Base-by-base conservation (phyloP, 1,140 invertebrate genomes). In the Euwallacea similis region DNA sequence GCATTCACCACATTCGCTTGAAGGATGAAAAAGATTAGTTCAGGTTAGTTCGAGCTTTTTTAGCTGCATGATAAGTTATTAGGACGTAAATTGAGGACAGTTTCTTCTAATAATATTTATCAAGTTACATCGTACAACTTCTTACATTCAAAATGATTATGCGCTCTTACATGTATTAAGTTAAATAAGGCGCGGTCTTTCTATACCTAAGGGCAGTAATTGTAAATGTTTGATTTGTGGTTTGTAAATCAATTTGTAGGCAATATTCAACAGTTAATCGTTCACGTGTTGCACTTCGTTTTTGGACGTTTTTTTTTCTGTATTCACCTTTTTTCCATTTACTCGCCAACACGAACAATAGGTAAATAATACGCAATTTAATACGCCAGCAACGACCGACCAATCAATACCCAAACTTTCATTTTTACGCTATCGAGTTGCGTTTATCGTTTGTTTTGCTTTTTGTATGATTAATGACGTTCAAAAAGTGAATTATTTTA, bases 231-330 rank as follows among this genome's bases (percentile, higher is more conserved):
- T 33, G 21, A 33, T 33, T 33, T 33, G 21, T 33, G 21, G 21
- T 33, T 33, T 33, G 21, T 33, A 33, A 33, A 33, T 33, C 21
- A 33, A 33, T 56, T 67, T 59, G 54, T 67, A 59, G 41, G n/a
- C 65, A 66, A 67, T 67, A 67, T 67, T 67, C 65, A 67, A 56
- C 65, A 59, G 65, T 67, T 67, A 67, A 58, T 67, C 65, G 65
- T 41, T 67, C 65, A 67, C 65, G 63, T 69, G 59, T 69, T 62
- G 67, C 60, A 69, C 63, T 63, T 69, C 54, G 58, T 59, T 69
- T 42, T 69, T 43, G 11, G 54, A 56, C 41, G 55, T 13, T 69
- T 69, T 69, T 69, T 53, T 54, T 63, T 33, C 10, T 61, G 11
- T 61, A 15, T 13, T 53, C 11, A 58, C 55, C 21, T 50, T 69